These are phyloP conservation scores for Lagorchestes hirsutus DNA, from an alignment of 2,797 vertebrate genomes.

Conservation along the genomic window DNA sequence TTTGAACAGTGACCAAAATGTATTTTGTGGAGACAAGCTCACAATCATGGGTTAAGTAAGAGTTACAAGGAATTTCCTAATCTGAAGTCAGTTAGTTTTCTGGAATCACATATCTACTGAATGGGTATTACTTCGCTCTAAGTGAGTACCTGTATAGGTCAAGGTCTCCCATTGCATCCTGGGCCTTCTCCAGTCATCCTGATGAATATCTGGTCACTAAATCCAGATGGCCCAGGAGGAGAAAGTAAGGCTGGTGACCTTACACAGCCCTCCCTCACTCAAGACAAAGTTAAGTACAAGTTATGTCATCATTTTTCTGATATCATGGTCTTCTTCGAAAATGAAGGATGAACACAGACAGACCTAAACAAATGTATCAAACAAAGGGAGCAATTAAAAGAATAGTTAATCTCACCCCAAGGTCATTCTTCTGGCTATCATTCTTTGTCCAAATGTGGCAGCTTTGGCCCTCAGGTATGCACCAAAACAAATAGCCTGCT, in stretches of 20 bases:
- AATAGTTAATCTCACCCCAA: background rate
- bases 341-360: no score
- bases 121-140: no score
- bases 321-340: no score
- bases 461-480: background rate
- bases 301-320: no score
- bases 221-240: no score
- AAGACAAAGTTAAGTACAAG: no score
- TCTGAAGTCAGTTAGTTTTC: background rate
- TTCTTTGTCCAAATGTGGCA: background rate
- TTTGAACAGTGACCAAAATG: background rate
- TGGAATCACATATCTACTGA: background rate
- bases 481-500: background rate
- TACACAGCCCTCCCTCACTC: no score
- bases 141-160: no score
- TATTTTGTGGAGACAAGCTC: background rate
- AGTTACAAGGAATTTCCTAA: background rate
- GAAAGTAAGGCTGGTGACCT: no score
- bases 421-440: background rate
- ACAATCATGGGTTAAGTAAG: background rate
- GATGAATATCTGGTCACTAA: no score
- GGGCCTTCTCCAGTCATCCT: no score
- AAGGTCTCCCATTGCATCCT: no score
- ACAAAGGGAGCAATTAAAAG: background rate
- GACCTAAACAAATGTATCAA: background rate